Base-by-base conservation (phyloP, 2,797 vertebrate species). In the Paguma larvata region DNA sequence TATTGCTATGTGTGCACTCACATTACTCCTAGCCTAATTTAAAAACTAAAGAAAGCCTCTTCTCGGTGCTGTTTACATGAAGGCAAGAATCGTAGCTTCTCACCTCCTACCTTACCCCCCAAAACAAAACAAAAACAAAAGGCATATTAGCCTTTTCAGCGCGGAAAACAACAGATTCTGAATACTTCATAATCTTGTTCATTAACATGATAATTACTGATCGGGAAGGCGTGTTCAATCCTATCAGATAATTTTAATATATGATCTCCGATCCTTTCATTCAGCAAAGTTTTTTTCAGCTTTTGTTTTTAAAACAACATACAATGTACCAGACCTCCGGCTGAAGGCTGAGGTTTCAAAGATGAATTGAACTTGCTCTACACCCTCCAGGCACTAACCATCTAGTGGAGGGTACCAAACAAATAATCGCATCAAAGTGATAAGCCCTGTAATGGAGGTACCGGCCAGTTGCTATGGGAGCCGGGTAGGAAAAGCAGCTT, bases 381-480 rank as follows among this genome's bases (percentile, higher is more conserved):
- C 63, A 89, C 75, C 96, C 94, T 97, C 48, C 46, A 91, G 95
- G 96, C 89, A 96, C 93, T 93, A 97, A 92, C 96, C 32, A 48
- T 73, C 84, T 78, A 86, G 85, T 82, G 62, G 80, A 93, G 46
- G 87, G 82, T 34, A 93, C 84, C 95, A 96, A 97, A 97, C 70
- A 96, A 96, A 94, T 96, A 93, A 97, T 94, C 14, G 11, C 79
- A 92, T 90, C 95, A 59, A 90, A 96, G 85, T 92, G 72, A 6
- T 95, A 96, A 97, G 88, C 88, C 93, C 87, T 91, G 30, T 97
- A 89, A 94, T 78, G 84, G 95, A 91, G 89, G 87, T 48, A 34
- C 16, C 78, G 41, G 80, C 75, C 0, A 30, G 97, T 95, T 97
- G 96, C 97, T 95, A 96, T 92, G 95, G 96, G 84, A 95, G 92